Evolutionary conservation across 1,140 invertebrate genomes (phyloP).

Genomic region (Macrocentrus cingulum): DNA sequence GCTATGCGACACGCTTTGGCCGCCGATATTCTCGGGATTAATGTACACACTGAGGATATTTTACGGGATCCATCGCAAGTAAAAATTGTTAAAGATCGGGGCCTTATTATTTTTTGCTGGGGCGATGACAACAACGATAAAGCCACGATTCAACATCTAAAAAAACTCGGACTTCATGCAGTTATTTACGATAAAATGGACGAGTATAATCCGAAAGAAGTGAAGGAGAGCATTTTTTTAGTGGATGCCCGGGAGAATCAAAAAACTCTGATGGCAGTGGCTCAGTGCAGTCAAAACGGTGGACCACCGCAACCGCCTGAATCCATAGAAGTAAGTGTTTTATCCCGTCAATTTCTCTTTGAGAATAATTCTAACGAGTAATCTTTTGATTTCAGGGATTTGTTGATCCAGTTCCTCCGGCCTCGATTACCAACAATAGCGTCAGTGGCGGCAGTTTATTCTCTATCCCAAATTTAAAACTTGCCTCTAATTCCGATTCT

Average conservation of each 20-base stretch:
- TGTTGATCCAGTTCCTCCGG: too few relatives aligned
- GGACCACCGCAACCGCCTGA: constrained; percentile 35
- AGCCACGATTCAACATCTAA: constrained; percentile 82
- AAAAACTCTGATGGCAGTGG: constrained; percentile 63
- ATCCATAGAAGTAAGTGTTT: too few relatives aligned
- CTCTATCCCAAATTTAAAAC: constrained; percentile 29
- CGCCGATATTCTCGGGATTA: constrained; percentile 82
- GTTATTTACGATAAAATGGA: constrained; percentile 94
- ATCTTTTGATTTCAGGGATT: too few relatives aligned
- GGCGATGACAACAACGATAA: constrained; percentile 92
- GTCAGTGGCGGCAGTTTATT: constrained; percentile 36
- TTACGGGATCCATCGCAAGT: constrained; percentile 80
- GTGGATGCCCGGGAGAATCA: constrained; percentile 76
- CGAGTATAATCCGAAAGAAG: constrained; percentile 75
- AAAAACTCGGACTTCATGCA: constrained; percentile 84
- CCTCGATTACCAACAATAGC: constrained; percentile 36
- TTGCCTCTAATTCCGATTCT: constrained; percentile 32
- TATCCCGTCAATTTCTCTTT: too few relatives aligned
- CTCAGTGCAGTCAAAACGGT: constrained; percentile 48
- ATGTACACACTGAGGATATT: constrained; percentile 89
- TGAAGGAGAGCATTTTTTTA: constrained; percentile 82
- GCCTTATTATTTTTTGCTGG: constrained; percentile 92
- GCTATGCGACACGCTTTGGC: constrained; percentile 80
- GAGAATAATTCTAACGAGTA: too few relatives aligned
- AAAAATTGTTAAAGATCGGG: constrained; percentile 72